A percentile compares a stretch with the other conserved stretches of the same genome.
phyloP scores from a whole-genome alignment of 2,797 vertebrate genomes.

The Microtus californicus region DNA sequence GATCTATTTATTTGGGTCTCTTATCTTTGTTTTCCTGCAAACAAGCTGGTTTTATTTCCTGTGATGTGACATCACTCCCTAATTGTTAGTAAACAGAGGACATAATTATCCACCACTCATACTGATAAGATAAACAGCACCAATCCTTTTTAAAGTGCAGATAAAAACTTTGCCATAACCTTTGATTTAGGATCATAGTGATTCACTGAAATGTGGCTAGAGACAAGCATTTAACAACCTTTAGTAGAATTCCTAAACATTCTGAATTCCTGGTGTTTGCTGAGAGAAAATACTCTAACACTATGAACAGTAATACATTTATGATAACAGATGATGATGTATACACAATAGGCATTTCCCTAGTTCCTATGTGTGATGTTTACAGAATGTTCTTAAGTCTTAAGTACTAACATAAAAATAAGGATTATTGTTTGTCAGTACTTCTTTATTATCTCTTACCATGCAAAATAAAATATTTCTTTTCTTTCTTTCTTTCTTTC shows the following conservation, averaged over 20 bases:
- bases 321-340: background rate
- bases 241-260: background rate
- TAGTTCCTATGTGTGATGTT: background rate
- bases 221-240: constrained; percentile 32
- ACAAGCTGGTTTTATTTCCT: constrained; percentile 41
- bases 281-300: background rate
- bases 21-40: background rate
- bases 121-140: constrained; percentile 35
- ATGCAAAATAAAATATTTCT: background rate
- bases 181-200: constrained; percentile 41
- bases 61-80: background rate
- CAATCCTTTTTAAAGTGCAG: constrained; percentile 49
- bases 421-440: background rate
- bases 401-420: constrained; percentile 25
- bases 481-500: too few species aligned
- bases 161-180: constrained; percentile 13
- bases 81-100: constrained; percentile 50
- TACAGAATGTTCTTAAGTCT: constrained; percentile 28
- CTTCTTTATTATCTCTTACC: background rate
- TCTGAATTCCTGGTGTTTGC: background rate
- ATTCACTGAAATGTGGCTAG: constrained; percentile 16
- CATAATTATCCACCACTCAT: constrained; percentile 16
- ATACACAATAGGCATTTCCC: background rate
- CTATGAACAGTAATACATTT: background rate
- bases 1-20: background rate